Base-by-base conservation (phyloP, 2,797 vertebrate species). In the Lepus townsendii region DNA sequence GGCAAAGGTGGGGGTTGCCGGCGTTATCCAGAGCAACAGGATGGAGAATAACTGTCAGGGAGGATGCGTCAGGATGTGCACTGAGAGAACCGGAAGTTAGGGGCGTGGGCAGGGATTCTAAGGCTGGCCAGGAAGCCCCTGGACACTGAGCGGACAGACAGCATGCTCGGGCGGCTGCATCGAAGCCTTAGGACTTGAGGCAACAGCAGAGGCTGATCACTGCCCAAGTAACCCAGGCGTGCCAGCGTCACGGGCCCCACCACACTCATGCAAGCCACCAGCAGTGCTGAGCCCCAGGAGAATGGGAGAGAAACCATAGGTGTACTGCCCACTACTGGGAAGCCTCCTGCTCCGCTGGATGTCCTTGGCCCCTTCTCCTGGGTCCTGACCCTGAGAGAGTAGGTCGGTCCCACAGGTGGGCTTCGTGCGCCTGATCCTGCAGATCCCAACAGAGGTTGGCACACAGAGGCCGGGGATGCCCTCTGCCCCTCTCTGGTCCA, bases 1-100 rank as follows among this genome's bases (percentile, higher is more conserved):
- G 73, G 6, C n/a, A 11, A 42, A 65, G 10, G 7, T 5, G 10
- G 66, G 42, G 42, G 35, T 11, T 60, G 0, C 62, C 32, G 30
- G 30, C 2, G 0, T 7, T 13, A 3, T 16, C 7, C 0, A 0
- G 50, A n/a, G 54, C 5, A n/a, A 7, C 27, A 80, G 35, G 26
- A 2, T 57, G n/a, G 69, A n/a, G 19, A 30, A 60, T 62, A 68
- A 14, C 9, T 47, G 12, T 73, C 4, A 2, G 38, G 65, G 65
- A 88, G 75, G 8, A 13, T 9, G 2, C 19, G 1, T 30, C 3
- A 27, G 57, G 47, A 4, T 27, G 3, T 19, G 42, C 47, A 5
- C 30, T 47, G 11, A 54, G 30, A 52, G 17, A 92, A 47, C 2
- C 27, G 71, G 11, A 62, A 35, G 14, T 76, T n/a, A 50, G 22